Percentiles rank a stretch among this genome's conserved stretches.
phyloP scores from a whole-genome alignment of 2,888 invertebrate genomes.

The Enoplolaimus lenunculus region DNA sequence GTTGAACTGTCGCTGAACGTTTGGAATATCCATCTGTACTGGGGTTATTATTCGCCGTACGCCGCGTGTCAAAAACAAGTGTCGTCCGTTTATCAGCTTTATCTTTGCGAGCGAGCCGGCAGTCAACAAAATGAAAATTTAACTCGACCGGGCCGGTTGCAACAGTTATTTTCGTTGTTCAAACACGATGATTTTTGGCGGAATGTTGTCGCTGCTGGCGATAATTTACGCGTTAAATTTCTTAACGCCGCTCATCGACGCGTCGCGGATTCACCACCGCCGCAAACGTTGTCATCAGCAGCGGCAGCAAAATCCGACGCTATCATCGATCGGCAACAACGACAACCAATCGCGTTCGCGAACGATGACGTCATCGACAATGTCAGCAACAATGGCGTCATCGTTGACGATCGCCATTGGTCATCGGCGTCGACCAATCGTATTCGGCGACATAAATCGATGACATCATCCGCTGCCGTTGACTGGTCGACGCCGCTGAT shows the following conservation, averaged over 20 bases:
- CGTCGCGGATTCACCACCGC: no score
- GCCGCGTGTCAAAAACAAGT: conserved; percentile 11
- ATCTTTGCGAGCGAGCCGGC: conserved; percentile 14
- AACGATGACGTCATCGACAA: not conserved
- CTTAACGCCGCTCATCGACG: no score
- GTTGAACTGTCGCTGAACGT: not conserved
- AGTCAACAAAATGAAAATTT: not conserved
- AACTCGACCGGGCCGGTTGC: not conserved
- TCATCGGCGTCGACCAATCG: not conserved
- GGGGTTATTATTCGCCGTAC: not conserved
- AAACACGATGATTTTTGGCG: conserved; percentile 3
- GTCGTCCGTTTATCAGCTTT: conserved; percentile 2
- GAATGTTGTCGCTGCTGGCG: not conserved
- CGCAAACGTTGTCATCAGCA: no score
- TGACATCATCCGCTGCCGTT: no score
- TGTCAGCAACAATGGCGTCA: not conserved
- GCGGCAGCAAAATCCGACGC: no score
- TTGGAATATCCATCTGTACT: conserved; percentile 12
- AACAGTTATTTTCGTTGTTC: not conserved
- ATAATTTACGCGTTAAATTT: not conserved
- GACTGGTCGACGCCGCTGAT: conserved; percentile 29
- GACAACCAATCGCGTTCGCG: not conserved
- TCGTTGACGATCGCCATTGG: not conserved
- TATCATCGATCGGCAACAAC: not conserved
- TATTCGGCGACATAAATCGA: no score